Evolutionary conservation across 1,140 invertebrate species (phyloP), one percentile per base, ranked within the genome.

Genomic region (Pseudomyrmex sp.): DNA sequence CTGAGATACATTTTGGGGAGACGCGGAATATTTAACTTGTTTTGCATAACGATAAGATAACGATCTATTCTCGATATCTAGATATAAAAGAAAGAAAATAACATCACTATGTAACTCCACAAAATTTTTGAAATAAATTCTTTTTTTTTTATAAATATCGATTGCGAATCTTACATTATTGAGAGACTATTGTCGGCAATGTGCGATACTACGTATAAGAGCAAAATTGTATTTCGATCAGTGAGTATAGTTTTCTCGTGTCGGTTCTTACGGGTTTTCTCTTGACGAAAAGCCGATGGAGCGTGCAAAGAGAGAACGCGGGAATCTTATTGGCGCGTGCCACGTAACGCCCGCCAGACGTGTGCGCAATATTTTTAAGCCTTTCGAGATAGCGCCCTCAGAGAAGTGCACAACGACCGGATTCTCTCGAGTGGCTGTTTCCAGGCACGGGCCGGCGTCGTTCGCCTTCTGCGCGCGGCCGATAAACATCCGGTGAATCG

Each of bases 401-500:
- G 46, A 69, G 56, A 62, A 75, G 48, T 62, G 79, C 15, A 63
- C 56, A 63, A 82, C 54, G 59, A 74, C 46, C 26, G 13, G 72
- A 82, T 82, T 82, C 56, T 82, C 70, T 82, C 13, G 59, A 63
- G 59, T 35, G 26, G 48, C 58, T 63, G 59, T 26, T 75, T 82
- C 26, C 75, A 82, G 75, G 20, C 61, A 23, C 26, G 58, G 10
- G 20, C 23, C 50, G 48, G 54, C 50, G 23, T 80, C 54, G 54
- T 26, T 59, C 20, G 50, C 23, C 46, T 63, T 20, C 18, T 52
- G 50, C 44, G 26, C 79, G 18, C 26, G 35, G 9, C n/a, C 46
- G 58, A 62, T 79, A 84, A 84, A 84, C 82, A 69, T 79, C 82
- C 82, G 82, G 62, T 23, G 52, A 59, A 79, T 79, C 82, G 82